Evolutionary conservation across 2,888 invertebrate species (phyloP).

Genomic region (Meandrusa payeni): DNA sequence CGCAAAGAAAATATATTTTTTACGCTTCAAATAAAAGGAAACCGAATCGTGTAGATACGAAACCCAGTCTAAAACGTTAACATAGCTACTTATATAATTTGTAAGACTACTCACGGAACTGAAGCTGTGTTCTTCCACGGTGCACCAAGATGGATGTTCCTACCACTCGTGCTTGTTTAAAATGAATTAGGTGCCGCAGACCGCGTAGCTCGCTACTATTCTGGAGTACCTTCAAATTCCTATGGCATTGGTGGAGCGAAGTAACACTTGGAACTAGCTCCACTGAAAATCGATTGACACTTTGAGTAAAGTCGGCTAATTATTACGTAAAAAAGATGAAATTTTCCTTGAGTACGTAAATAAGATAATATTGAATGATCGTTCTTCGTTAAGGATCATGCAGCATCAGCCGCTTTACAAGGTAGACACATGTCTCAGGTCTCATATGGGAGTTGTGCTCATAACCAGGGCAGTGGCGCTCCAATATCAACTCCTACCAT

Average conservation of each 20-base stretch:
- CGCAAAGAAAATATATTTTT: background rate
- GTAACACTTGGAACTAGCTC: background rate
- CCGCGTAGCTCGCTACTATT: conserved; percentile 7
- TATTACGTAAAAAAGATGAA: no score
- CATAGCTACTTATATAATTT: conserved; percentile 72
- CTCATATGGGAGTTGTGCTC: no score
- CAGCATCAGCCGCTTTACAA: no score
- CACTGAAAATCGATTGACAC: conserved; percentile 5
- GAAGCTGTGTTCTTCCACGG: conserved; percentile 31
- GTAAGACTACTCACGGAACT: conserved; percentile 55
- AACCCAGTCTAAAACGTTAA: conserved; percentile 28
- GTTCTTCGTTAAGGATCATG: no score
- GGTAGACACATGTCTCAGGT: no score
- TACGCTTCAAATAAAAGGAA: background rate
- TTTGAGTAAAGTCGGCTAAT: no score
- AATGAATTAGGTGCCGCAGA: conserved; percentile 26
- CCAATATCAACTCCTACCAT: no score
- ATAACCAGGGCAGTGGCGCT: no score
- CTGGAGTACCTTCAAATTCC: background rate
- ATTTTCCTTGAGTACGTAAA: no score
- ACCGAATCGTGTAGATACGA: conserved; percentile 2
- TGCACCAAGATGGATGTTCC: conserved; percentile 42
- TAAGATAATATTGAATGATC: no score
- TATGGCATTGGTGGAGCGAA: conserved; percentile 4
- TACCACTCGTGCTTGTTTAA: conserved; percentile 58